Evolutionary conservation across 1,140 invertebrate species (phyloP).

Genomic region (Vollenhovia emeryi): DNA sequence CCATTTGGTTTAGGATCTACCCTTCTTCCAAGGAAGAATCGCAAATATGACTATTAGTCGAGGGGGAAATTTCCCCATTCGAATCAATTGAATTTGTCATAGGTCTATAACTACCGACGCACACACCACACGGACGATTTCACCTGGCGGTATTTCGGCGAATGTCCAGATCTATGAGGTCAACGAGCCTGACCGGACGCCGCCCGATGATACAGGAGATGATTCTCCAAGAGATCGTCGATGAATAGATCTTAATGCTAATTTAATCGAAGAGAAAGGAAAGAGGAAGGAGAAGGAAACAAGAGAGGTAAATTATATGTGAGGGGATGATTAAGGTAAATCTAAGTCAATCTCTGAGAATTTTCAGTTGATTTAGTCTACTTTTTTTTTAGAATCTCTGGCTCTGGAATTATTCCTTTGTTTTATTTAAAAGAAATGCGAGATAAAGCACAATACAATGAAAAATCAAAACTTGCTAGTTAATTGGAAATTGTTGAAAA

Average conservation of each 20-base stretch:
- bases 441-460: background rate
- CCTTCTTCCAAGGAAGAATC: constrained; percentile 27
- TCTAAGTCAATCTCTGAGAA: background rate
- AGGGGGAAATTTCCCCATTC: constrained; percentile 55
- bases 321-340: background rate
- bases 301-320: background rate
- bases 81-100: constrained; percentile 71
- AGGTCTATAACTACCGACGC: constrained; percentile 1
- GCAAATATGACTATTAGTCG: background rate
- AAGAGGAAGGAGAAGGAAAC: background rate
- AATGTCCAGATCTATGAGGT: background rate
- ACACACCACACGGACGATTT: constrained; percentile 65
- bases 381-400: background rate
- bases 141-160: constrained; percentile 64
- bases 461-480: background rate
- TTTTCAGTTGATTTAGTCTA: background rate
- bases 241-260: background rate
- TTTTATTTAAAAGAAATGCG: background rate
- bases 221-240: background rate
- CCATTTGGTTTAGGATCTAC: constrained; percentile 60
- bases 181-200: background rate
- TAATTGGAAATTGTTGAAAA: background rate
- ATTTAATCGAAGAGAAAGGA: background rate
- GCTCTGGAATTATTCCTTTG: background rate
- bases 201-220: background rate